Base-by-base conservation (phyloP, 2,797 vertebrate species). In the Microtus obscurus region DNA sequence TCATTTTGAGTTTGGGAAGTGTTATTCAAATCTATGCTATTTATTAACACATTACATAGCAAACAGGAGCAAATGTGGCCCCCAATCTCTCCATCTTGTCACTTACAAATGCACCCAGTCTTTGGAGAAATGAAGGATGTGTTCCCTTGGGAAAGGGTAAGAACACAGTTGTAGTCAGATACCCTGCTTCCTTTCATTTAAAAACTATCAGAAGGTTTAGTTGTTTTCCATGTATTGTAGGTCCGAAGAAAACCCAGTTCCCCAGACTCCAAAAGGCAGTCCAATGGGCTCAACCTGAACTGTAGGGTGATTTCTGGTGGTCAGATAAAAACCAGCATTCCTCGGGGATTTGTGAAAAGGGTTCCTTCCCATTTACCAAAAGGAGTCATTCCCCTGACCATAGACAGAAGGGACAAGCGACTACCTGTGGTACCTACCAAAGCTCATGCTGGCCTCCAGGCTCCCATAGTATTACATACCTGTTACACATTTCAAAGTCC, bases 161-260 rank as follows among this genome's bases (percentile, higher is more conserved):
- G n/a, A 8, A 48, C 73, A 91, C 37, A 14, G 2, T 51, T 43
- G n/a, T 95, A 34, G 69, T 17, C 59, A 79, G 65, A 74, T 67
- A 63, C 1, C 16, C 13, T 4, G 25, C 6, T 90, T 86, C 34
- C n/a, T 56, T 31, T 59, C 11, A 27, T 40, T 81, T 87, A 78
- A 80, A 89, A 96, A 95, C 29, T 29, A 48, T 40, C 45, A 94
- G 63, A 90, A 65, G 43, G 45, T 56, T 83, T 48, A 90, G 34
- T 51, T 73, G 25, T 17, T 88, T 82, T 19, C n/a, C 73, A 29
- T 14, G 16, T 29, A 29, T 23, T 45, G 40, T 51, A 65, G 81
- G 81, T 34, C 17, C 3, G 23, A 69, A 69, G 43, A 4, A 85
- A 67, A 85, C 63, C 40, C 16, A 45, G 29, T 83, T 45, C 9